phyloP scores from a whole-genome alignment of 2,888 invertebrate genomes.

The Conomelus anceps region DNA sequence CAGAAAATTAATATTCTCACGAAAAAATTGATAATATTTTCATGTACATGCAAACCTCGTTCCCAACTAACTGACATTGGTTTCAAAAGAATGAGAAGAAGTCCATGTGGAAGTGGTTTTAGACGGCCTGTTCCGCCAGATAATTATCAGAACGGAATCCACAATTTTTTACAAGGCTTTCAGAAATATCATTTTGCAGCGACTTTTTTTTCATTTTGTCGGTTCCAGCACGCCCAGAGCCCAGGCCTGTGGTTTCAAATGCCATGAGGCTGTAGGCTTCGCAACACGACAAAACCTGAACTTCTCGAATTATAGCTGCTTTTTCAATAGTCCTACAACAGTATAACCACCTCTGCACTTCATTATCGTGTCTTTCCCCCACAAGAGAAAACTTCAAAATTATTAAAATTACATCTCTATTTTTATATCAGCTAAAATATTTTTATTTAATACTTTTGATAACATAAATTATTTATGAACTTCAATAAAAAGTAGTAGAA shows the following conservation, averaged over 20 bases:
- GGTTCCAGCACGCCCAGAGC: not conserved
- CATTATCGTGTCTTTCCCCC: not conserved
- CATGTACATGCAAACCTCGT: not conserved
- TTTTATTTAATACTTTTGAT: too few relatives aligned
- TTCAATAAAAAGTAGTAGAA: too few relatives aligned
- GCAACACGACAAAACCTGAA: not conserved
- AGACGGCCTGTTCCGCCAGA: not conserved
- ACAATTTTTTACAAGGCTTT: not conserved
- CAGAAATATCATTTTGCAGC: not conserved
- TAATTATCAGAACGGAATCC: not conserved
- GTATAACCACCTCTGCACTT: not conserved
- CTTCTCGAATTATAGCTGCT: not conserved
- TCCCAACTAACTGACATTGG: not conserved
- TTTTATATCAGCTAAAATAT: too few relatives aligned
- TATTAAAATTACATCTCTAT: too few relatives aligned
- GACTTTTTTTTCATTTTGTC: not conserved
- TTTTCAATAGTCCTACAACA: not conserved
- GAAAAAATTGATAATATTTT: not conserved
- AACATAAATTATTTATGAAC: too few relatives aligned
- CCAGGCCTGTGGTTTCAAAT: not conserved
- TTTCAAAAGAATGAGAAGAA: not conserved
- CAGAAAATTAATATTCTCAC: not conserved
- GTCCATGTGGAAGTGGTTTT: not conserved
- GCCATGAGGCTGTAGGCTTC: not conserved
- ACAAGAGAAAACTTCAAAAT: not conserved